Evolutionary conservation across 1,140 invertebrate genomes (phyloP).

Genomic region (Helicoverpa armigera): DNA sequence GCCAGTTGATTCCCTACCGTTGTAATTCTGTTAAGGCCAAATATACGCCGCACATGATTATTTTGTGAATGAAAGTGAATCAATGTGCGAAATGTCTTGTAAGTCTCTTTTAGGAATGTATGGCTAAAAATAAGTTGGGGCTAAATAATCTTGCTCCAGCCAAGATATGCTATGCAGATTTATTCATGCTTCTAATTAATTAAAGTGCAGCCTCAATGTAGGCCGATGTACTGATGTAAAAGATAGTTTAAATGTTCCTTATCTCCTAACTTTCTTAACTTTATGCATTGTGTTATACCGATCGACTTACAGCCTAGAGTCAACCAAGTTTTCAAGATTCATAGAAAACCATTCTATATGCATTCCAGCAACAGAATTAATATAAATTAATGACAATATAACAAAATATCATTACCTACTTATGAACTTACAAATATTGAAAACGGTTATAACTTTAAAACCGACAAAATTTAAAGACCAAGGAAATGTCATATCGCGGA

Average conservation of each 20-base stretch:
- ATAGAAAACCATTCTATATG: too few relatives aligned
- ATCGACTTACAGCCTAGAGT: too few relatives aligned
- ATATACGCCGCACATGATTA: not conserved
- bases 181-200: conserved; percentile 4
- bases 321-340: too few relatives aligned
- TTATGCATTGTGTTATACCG: too few relatives aligned
- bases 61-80: not conserved
- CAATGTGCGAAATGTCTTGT: conserved; percentile 5
- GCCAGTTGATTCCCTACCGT: conserved; percentile 51
- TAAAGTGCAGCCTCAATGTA: not conserved
- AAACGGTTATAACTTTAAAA: too few relatives aligned
- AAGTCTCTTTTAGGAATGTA: not conserved
- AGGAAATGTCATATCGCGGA: conserved; percentile 16
- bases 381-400: too few relatives aligned
- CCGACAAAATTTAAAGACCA: conserved; percentile 1
- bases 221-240: not conserved
- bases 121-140: not conserved
- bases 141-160: not conserved
- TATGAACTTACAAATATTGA: too few relatives aligned
- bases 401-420: too few relatives aligned
- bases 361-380: too few relatives aligned
- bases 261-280: too few relatives aligned
- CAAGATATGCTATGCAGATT: not conserved
- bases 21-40: conserved; percentile 48
- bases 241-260: too few relatives aligned